Percentiles rank a stretch among this genome's conserved stretches.
Evolutionary conservation across 2,888 invertebrate genomes (phyloP).

Genomic region (Scotopteryx bipunctaria): DNA sequence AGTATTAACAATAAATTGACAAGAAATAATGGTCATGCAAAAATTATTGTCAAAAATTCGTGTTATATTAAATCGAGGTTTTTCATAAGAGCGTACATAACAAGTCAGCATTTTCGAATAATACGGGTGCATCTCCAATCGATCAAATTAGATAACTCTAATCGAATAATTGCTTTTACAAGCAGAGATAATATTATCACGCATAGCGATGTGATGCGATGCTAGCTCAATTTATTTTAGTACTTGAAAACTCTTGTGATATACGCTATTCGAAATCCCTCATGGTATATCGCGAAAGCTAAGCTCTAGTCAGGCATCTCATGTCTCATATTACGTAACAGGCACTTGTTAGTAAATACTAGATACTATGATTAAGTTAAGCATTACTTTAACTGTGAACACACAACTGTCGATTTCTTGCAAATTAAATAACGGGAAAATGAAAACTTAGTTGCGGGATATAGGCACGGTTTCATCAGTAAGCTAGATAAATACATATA

Average conservation of each 20-base stretch:
- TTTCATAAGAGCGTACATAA: no score
- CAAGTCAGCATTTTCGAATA: no score
- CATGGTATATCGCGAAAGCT: conserved; percentile 12
- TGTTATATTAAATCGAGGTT: no score
- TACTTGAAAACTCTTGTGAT: not conserved
- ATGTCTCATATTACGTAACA: conserved; percentile 3
- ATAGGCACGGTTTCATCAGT: not conserved
- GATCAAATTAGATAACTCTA: no score
- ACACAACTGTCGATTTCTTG: conserved; percentile 40
- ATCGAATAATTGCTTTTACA: no score
- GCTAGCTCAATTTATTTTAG: not conserved
- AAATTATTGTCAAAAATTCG: no score
- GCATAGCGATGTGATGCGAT: no score
- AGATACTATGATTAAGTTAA: conserved; percentile 15
- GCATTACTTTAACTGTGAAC: conserved; percentile 38
- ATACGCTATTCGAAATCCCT: not conserved
- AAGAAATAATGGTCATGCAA: no score
- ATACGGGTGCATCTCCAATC: no score
- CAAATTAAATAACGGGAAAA: not conserved
- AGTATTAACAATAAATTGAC: no score
- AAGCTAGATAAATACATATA: no score
- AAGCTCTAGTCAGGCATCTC: conserved; percentile 6
- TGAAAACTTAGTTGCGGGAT: not conserved
- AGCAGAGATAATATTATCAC: no score
- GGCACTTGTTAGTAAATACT: conserved; percentile 36